Evolutionary conservation across 2,113 vertebrate species (phyloP).

Genomic region (Heptranchias perlo): DNA sequence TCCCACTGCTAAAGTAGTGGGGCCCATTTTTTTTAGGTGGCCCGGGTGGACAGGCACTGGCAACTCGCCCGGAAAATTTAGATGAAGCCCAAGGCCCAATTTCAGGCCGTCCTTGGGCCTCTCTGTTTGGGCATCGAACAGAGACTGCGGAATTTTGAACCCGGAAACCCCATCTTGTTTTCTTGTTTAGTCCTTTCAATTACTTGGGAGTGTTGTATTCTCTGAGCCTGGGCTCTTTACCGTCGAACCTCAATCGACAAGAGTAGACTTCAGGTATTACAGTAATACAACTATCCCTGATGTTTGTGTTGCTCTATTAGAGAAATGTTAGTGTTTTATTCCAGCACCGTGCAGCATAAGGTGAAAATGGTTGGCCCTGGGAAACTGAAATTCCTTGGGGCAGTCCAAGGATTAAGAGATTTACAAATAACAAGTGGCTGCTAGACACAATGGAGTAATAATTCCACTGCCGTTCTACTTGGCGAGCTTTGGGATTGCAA

Average conservation of each 20-base stretch:
- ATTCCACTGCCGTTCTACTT: background rate
- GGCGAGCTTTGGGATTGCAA: background rate
- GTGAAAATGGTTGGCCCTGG: background rate
- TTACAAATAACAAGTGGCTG: background rate
- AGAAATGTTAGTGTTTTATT: background rate
- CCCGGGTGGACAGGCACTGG: no score
- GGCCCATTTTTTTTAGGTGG: background rate
- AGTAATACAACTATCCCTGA: background rate
- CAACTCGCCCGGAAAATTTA: background rate
- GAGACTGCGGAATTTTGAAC: background rate
- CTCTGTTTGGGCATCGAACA: background rate
- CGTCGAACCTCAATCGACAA: background rate
- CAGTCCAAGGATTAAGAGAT: background rate
- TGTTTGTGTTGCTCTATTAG: background rate
- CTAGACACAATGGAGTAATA: background rate
- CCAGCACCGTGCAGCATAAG: background rate
- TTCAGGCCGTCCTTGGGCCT: background rate
- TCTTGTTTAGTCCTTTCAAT: background rate
- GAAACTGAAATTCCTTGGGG: background rate
- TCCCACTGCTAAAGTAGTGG: background rate
- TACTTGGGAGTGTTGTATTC: no score
- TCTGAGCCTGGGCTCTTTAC: background rate
- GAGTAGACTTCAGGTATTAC: background rate
- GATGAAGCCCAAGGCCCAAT: no score
- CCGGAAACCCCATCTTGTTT: background rate